phyloP scores from a whole-genome alignment of 2,888 invertebrate species.

The Ypsolopha sequella region DNA sequence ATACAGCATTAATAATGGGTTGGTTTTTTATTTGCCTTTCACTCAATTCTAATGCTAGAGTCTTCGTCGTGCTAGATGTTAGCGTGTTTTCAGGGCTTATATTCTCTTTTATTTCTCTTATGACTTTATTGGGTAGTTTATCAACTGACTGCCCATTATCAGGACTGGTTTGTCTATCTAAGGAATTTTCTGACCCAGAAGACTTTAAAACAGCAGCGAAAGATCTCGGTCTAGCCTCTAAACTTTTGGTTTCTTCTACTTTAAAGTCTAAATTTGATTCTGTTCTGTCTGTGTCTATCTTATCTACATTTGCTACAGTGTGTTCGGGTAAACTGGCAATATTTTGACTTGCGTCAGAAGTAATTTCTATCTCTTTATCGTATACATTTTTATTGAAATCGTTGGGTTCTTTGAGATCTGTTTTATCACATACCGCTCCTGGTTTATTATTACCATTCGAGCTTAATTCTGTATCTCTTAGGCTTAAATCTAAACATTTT shows the following conservation, averaged over 20 bases:
- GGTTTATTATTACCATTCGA: conserved; percentile 24
- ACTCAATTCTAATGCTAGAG: conserved; percentile 41
- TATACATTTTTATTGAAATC: conserved; percentile 37
- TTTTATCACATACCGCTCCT: conserved; percentile 31
- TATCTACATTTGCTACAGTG: conserved; percentile 11
- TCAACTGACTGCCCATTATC: conserved; percentile 52
- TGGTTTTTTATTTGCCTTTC: conserved; percentile 37
- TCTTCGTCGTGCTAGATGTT: conserved; percentile 50
- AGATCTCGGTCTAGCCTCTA: conserved; percentile 42
- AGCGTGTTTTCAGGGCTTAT: conserved; percentile 74
- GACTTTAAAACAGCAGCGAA: conserved; percentile 58
- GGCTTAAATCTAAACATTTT: conserved; percentile 61
- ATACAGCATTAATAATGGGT: conserved; percentile 23
- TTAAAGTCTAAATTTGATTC: conserved; percentile 13
- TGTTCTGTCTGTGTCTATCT: conserved; percentile 7
- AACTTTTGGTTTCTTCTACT: conserved; percentile 23
- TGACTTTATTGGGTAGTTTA: conserved; percentile 67
- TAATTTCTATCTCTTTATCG: conserved; percentile 11
- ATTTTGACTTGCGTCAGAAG: neutral
- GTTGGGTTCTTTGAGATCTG: conserved; percentile 58
- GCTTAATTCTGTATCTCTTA: conserved; percentile 31
- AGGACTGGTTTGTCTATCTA: conserved; percentile 49
- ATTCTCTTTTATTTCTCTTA: conserved; percentile 73
- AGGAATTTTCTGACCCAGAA: conserved; percentile 51
- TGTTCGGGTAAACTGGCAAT: conserved; percentile 2